phyloP scores from a whole-genome alignment of 2,888 invertebrate species.

The Chymomyza procnemis region DNA sequence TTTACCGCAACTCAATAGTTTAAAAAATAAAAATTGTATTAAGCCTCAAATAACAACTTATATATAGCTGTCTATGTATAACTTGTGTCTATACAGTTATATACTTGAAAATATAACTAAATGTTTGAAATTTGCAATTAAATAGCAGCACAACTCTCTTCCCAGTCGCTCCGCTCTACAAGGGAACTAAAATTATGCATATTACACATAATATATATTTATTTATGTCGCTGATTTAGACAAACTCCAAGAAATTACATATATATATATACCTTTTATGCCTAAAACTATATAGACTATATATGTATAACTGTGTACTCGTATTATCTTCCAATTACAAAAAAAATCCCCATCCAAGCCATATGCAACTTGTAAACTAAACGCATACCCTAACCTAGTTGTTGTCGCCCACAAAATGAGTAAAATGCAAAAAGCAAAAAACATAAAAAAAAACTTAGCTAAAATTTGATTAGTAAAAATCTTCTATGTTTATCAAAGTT shows the following conservation, averaged over 20 bases:
- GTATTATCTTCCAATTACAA: constrained; percentile 48
- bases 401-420: background rate
- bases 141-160: constrained; percentile 67
- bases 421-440: constrained; percentile 21
- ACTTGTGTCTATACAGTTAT: constrained; percentile 9
- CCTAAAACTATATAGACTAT: constrained; percentile 17
- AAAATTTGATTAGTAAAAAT: constrained; percentile 64
- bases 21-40: constrained; percentile 19
- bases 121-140: constrained; percentile 14
- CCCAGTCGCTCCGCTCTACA: no score
- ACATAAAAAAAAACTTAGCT: no score
- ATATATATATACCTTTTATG: constrained; percentile 33
- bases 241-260: constrained; percentile 66
- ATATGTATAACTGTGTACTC: constrained; percentile 44
- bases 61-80: constrained; percentile 65
- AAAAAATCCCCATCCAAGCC: background rate
- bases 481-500: constrained; percentile 28
- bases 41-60: constrained; percentile 28
- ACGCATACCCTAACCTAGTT: background rate
- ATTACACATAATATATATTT: background rate
- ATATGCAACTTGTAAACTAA: background rate
- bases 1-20: constrained; percentile 51
- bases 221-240: constrained; percentile 16
- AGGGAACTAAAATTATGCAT: constrained; percentile 10
- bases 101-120: constrained; percentile 27